Conservation (phyloP, 2,113 vertebrate genomes). For the Dipodomys stephensi region DNA sequence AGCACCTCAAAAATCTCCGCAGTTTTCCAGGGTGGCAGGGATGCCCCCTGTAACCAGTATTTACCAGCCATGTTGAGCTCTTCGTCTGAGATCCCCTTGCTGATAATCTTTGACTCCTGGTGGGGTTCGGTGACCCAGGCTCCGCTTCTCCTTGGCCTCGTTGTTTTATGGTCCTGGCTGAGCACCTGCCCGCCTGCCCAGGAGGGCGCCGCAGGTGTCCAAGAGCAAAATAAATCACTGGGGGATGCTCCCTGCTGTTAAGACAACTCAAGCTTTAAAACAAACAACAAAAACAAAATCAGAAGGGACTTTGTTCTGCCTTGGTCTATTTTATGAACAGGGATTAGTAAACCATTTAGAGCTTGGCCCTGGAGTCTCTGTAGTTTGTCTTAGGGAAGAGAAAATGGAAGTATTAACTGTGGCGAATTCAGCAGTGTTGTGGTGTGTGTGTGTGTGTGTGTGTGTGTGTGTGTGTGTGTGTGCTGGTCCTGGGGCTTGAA, state of each 20-base stretch:
- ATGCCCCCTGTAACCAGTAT: too few species aligned
- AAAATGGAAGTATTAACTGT: background rate
- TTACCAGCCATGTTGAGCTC: too few species aligned
- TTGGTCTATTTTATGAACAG: background rate
- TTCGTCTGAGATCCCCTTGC: background rate
- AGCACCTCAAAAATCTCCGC: too few species aligned
- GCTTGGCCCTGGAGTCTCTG: background rate
- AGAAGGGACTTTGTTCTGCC: too few species aligned
- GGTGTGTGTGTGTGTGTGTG: too few species aligned
- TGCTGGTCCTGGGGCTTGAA: too few species aligned
- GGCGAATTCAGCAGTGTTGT: background rate
- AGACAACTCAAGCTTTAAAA: background rate
- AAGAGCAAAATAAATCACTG: background rate
- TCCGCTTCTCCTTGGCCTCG: background rate
- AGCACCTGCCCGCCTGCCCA: background rate
- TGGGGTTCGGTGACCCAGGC: background rate
- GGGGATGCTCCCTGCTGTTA: background rate
- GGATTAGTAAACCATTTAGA: background rate
- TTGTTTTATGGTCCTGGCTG: too few species aligned
- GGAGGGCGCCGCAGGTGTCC: background rate
- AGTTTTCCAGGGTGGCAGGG: too few species aligned
- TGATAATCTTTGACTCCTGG: background rate
- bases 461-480: background rate
- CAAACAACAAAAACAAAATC: background rate
- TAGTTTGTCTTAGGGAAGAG: background rate